These are phyloP conservation scores for Phragmatobia fuliginosa DNA, from an alignment of 2,888 invertebrate species.

Conservation along the genomic window DNA sequence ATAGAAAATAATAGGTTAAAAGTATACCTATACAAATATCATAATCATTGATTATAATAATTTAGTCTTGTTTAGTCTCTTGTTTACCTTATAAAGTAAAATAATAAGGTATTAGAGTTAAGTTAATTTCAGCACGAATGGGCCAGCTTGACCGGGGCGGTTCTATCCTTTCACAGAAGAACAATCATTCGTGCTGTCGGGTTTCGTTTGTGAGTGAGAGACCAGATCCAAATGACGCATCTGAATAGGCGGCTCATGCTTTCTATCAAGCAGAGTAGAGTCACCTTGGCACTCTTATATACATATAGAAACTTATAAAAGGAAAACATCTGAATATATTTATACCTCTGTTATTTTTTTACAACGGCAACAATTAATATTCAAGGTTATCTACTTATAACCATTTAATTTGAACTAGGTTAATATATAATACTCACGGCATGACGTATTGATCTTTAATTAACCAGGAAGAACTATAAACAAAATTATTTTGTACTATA, in stretches of 20 bases:
- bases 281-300: no score
- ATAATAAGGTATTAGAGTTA: no score
- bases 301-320: no score
- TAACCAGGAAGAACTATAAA: constrained; percentile 15
- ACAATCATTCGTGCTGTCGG: no score
- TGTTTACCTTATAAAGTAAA: not conserved
- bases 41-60: not conserved
- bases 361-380: constrained; percentile 4
- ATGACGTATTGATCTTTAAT: constrained; percentile 24
- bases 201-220: no score
- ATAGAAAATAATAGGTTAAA: not conserved
- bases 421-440: constrained; percentile 23
- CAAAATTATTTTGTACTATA: constrained; percentile 38
- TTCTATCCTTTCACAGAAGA: no score
- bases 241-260: no score
- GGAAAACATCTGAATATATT: not conserved
- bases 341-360: not conserved
- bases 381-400: constrained; percentile 11
- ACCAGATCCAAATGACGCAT: no score
- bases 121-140: no score
- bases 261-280: no score
- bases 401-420: constrained; percentile 18
- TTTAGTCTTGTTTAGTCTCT: not conserved
- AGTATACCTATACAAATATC: no score
- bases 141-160: no score